Evolutionary conservation across 1,140 invertebrate species (phyloP), one percentile per base, ranked within the genome.

Genomic region (Brevipalpus yothersi): DNA sequence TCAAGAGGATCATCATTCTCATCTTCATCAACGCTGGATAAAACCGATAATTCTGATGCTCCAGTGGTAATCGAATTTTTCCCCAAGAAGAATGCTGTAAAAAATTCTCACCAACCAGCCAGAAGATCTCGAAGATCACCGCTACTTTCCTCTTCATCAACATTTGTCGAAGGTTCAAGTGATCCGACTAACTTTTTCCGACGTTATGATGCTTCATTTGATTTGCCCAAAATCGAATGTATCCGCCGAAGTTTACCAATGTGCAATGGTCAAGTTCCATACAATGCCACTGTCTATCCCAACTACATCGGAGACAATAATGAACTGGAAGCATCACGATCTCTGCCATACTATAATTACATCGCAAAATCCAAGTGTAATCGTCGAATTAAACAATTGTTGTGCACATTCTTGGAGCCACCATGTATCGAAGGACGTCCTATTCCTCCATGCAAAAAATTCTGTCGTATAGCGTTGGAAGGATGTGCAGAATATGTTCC

Each of bases 361-460:
- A 68, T 81, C n/a, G 71, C 79, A 19, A 68, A 72, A 40, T 77
- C 77, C 12, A 76, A 77, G 40, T 82, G 79, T 66, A 80, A 79
- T 62, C 70, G 75, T 2, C 69, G 79, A 10, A 72, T 77, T 0
- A 70, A 72, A 21, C 75, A 80, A 61, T 80, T 80, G 65, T 65
- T 77, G 5, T 82, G 80, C 64, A 74, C 76, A 3, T 68, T 79
- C 23, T 67, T 82, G 42, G 80, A 82, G 65, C 80, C 80, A 0
- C 78, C 79, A 56, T 82, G 80, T 67, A 74, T 72, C 43, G 75
- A 78, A 1, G 75, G 77, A 1, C 74, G 75, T 61, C 71, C 71
- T 23, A 71, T 78, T 63, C 75, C 76, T 60, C 80, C 80, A 0
- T 82, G 80, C 63, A 72, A 76, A 45, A 76, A 75, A 62, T 75